Conservation (phyloP, 1,140 invertebrate genomes). For the Venustaconcha ellipsiformis region DNA sequence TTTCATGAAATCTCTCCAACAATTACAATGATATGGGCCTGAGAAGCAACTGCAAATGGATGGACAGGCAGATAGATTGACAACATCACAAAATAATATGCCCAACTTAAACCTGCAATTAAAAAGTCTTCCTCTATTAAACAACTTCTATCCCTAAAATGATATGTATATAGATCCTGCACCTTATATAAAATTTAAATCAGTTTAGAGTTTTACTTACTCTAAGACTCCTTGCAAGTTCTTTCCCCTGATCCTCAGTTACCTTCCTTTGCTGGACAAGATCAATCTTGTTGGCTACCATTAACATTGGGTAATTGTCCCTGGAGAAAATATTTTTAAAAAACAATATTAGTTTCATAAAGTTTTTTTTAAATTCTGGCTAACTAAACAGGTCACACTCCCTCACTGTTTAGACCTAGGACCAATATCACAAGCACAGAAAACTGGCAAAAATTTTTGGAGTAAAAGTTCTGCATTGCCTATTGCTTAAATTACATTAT, state of each 20-base stretch:
- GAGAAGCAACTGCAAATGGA: neutral
- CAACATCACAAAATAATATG: neutral
- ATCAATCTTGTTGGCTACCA: constrained; percentile 93
- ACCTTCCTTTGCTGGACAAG: constrained; percentile 88
- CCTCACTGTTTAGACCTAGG: neutral
- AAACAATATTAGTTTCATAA: neutral
- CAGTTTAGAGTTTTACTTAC: constrained; percentile 44
- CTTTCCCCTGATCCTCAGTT: constrained; percentile 85
- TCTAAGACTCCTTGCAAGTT: constrained; percentile 82
- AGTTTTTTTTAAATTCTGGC: neutral
- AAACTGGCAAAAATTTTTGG: neutral
- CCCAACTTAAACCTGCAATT: neutral
- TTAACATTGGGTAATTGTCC: constrained; percentile 89
- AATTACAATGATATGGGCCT: neutral
- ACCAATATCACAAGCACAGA: neutral
- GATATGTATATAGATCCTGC: neutral
- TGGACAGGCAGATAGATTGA: neutral
- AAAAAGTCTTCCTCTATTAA: neutral
- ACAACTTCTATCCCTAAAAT: neutral
- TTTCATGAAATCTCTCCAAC: too few species aligned
- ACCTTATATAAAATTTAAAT: neutral
- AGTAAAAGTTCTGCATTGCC: too few species aligned
- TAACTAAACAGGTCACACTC: neutral
- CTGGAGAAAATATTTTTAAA: constrained; percentile 66
- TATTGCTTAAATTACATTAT: too few species aligned